These are phyloP conservation scores for Halictus quadricinctus DNA, from an alignment of 2,888 invertebrate genomes.

Conservation along the genomic window DNA sequence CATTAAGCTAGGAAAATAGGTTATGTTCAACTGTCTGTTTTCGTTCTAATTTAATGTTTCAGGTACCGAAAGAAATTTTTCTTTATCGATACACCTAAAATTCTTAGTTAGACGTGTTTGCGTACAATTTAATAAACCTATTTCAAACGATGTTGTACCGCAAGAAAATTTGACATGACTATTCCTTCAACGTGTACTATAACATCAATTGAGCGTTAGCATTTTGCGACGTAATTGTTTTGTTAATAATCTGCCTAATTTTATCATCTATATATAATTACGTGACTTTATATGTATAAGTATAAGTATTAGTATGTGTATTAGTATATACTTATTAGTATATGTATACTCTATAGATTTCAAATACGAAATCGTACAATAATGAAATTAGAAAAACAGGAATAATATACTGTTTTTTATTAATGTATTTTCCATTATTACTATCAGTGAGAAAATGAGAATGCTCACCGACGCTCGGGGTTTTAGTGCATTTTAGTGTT, in stretches of 20 bases:
- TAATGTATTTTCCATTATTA: not conserved
- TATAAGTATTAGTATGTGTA: too few species aligned
- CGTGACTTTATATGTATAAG: not conserved
- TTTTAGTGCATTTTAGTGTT: too few species aligned
- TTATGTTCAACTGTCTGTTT: constrained; percentile 3
- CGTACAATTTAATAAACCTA: constrained; percentile 14
- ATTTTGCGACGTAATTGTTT: constrained; percentile 20
- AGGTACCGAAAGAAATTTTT: not conserved
- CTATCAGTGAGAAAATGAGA: too few species aligned
- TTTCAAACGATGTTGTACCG: not conserved
- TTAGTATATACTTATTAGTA: too few species aligned
- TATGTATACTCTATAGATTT: not conserved
- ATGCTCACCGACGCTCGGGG: too few species aligned
- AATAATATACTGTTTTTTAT: not conserved
- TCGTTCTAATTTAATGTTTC: not conserved
- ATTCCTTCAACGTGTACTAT: not conserved
- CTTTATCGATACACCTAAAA: not conserved
- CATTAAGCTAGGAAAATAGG: constrained; percentile 17
- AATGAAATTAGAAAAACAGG: not conserved
- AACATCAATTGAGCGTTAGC: constrained; percentile 36
- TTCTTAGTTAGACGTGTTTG: constrained; percentile 10
- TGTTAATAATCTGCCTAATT: not conserved
- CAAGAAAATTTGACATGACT: not conserved
- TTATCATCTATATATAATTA: not conserved
- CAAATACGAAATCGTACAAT: not conserved